phyloP scores from a whole-genome alignment of 1,140 invertebrate species.

The Euura lappo region DNA sequence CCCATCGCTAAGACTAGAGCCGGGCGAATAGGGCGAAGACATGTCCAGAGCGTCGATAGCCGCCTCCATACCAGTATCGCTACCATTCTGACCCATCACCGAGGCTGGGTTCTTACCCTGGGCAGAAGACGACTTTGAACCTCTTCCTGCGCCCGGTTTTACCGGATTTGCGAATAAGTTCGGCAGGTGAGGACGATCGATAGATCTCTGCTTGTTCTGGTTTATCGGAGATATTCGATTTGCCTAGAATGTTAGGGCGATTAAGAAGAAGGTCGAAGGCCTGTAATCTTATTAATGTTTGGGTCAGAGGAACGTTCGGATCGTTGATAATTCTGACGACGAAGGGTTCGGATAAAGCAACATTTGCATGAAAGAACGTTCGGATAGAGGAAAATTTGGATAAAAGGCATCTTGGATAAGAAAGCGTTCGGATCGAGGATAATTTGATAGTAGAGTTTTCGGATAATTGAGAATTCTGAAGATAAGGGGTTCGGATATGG shows the following conservation, averaged over 20 bases:
- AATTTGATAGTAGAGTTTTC: too few species aligned
- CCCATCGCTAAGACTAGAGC: slow-evolving; percentile 83
- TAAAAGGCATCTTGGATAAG: too few species aligned
- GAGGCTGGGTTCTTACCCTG: slow-evolving; percentile 41
- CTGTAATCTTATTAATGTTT: too few species aligned
- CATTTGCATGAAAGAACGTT: too few species aligned
- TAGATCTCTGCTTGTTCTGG: slow-evolving; percentile 44
- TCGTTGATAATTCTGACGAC: too few species aligned
- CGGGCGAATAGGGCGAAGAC: slow-evolving; percentile 86
- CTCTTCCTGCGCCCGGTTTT: slow-evolving; percentile 34
- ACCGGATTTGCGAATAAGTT: slow-evolving; percentile 51
- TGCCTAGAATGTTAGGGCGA: slow-evolving; percentile 27
- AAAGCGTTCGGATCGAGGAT: too few species aligned
- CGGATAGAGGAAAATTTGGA: too few species aligned
- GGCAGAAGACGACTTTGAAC: slow-evolving; percentile 31
- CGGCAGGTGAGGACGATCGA: slow-evolving; percentile 48
- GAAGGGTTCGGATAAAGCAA: too few species aligned
- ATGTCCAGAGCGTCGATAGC: slow-evolving; percentile 64
- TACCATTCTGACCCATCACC: slow-evolving; percentile 54
- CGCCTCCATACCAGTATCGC: slow-evolving; percentile 46
- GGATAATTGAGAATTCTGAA: too few species aligned
- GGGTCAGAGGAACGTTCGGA: too few species aligned
- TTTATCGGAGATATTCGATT: slow-evolving; percentile 59
- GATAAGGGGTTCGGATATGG: too few species aligned
- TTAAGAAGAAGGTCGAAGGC: too few species aligned